Conservation (phyloP, 2,113 vertebrate genomes). For the Procavia capensis region DNA sequence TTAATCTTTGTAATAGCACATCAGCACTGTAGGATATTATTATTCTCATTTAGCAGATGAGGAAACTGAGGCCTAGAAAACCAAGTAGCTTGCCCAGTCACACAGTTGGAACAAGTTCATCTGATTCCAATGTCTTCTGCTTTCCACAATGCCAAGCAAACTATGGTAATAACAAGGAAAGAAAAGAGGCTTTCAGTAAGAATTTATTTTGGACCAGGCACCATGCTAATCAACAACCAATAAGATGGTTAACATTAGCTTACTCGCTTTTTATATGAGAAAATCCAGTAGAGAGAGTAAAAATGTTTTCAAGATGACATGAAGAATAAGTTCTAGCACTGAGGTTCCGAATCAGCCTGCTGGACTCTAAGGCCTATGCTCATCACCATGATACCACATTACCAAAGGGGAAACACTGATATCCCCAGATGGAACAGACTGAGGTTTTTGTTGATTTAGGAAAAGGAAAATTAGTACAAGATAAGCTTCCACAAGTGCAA, state of each 20-base stretch:
- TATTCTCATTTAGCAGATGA: conserved; percentile 30
- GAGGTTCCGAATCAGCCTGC: not conserved
- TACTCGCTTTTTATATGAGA: not conserved
- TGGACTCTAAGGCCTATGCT: not conserved
- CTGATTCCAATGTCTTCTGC: not conserved
- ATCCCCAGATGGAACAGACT: conserved; percentile 59
- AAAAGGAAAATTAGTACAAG: conserved; percentile 60
- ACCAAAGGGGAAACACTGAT: conserved; percentile 12
- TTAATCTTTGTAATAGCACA: not conserved
- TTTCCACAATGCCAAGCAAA: not conserved
- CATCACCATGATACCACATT: not conserved
- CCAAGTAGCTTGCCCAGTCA: not conserved
- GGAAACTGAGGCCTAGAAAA: conserved; percentile 7
- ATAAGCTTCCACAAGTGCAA: conserved; percentile 68
- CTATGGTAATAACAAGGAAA: not conserved
- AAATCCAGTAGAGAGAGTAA: not conserved
- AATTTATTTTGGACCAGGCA: not conserved
- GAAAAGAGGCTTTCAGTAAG: not conserved
- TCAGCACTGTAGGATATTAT: not conserved
- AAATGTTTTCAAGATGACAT: not conserved
- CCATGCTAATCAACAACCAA: not conserved
- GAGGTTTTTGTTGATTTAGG: conserved; percentile 52
- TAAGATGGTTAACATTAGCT: not conserved
- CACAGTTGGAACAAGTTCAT: not conserved
- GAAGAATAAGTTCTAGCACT: conserved; percentile 31